Evolutionary conservation across 2,888 invertebrate genomes (phyloP).

Genomic region (Allygus modestus): DNA sequence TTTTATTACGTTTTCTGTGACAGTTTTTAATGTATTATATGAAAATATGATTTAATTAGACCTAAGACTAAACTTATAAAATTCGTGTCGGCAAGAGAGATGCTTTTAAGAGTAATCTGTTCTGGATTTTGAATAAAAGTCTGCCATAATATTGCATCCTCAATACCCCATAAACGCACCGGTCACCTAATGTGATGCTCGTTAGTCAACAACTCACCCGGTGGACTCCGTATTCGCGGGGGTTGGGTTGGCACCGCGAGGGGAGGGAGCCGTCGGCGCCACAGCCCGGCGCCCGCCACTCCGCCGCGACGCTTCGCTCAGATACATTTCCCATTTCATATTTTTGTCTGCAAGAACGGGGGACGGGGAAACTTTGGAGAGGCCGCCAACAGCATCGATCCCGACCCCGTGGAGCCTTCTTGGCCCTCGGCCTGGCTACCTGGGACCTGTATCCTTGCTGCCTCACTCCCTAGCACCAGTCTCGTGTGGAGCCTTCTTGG

Average conservation of each 20-base stretch:
- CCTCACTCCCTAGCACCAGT: neutral
- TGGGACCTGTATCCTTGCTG: neutral
- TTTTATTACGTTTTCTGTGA: too few species aligned
- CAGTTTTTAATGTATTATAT: too few species aligned
- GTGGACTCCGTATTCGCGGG: neutral
- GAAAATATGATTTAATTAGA: too few species aligned
- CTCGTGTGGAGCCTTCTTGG: too few species aligned
- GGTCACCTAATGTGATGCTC: too few species aligned
- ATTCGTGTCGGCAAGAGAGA: too few species aligned
- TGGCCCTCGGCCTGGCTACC: neutral
- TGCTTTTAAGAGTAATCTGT: too few species aligned
- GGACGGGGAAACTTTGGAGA: constrained; percentile 10
- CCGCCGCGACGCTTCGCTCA: constrained; percentile 19
- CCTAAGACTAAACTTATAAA: too few species aligned
- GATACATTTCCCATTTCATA: constrained; percentile 33
- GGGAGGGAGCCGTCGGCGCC: neutral
- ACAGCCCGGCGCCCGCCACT: neutral
- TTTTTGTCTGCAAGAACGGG: constrained; percentile 23
- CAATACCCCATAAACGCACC: too few species aligned
- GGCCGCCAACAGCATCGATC: constrained; percentile 3
- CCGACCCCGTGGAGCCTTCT: neutral
- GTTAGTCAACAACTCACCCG: too few species aligned
- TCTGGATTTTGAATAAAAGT: too few species aligned
- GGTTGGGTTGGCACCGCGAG: neutral
- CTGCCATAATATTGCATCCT: too few species aligned